Evolutionary conservation across 2,797 vertebrate species (phyloP), one percentile per base, ranked within the genome.

Genomic region (Lutjanus campechanus): DNA sequence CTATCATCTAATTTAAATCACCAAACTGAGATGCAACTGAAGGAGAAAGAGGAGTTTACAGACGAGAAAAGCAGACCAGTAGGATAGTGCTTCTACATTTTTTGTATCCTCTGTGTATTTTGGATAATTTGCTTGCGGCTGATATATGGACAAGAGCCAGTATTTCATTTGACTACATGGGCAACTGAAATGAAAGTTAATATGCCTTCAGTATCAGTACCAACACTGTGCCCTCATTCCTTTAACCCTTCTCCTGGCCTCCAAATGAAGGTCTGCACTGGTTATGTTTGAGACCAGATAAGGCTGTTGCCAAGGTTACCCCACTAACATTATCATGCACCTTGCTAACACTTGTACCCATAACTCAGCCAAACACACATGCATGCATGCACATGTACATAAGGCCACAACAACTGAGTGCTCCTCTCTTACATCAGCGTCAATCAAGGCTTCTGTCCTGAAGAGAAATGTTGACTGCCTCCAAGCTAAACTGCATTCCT

Each of bases 251-350:
- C 51, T 46, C 51, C 47, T 47, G 60, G 54, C 54, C 19, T 76
- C 50, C 17, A 69, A 69, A 76, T 2, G 16, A 71, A 51, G 13
- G 44, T 76, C 76, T 53, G 51, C 19, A 10, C 20, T 46, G 69
- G 51, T 65, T 69, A 80, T 85, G 77, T 84, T 83, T 81, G 66
- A 61, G 58, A 73, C 63, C 29, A 88, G 86, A 92, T 89, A 91
- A 88, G 69, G 79, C 51, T n/a, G 22, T 69, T 62, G 76, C 67
- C 73, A 86, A 76, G 64, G 76, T 83, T 68, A 65, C 22, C 55
- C 60, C 81, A 67, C 20, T 25, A 50, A 81, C 74, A 73, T 84
- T 85, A 92, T 86, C 83, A 86, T 74, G 50, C 20, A 70, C 15
- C 16, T 22, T 3, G 1, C 19, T 13, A 50, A 85, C 55, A 75